These are phyloP conservation scores for Psittacula derbiana DNA, from an alignment of 2,797 vertebrate species.

Conservation along the genomic window DNA sequence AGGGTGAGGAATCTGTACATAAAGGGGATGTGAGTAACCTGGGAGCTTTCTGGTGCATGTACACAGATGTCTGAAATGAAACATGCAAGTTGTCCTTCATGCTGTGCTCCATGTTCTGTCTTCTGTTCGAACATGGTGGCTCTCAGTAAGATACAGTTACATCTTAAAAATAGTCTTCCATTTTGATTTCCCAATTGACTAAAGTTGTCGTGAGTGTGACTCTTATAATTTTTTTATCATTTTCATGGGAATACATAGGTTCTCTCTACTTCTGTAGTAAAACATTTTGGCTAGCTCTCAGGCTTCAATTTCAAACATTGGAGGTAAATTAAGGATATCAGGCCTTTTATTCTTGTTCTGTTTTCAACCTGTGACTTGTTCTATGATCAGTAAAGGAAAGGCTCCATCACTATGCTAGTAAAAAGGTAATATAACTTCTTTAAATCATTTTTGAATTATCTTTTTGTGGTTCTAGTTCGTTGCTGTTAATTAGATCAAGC, in stretches of 20 bases:
- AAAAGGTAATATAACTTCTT: slow-evolving; percentile 33
- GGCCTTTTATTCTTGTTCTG: neutral
- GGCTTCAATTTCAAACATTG: neutral
- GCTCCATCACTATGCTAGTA: neutral
- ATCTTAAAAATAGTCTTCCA: neutral
- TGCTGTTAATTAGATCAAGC: slow-evolving; percentile 68
- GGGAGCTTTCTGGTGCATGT: neutral
- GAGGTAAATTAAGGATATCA: neutral
- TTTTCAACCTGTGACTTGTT: neutral
- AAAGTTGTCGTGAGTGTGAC: neutral
- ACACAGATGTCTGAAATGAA: neutral
- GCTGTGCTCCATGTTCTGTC: neutral
- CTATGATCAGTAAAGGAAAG: slow-evolving; percentile 21
- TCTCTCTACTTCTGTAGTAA: neutral
- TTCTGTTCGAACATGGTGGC: neutral
- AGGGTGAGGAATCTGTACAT: neutral
- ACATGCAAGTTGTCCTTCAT: neutral
- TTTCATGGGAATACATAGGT: neutral
- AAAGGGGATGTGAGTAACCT: neutral
- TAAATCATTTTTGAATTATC: slow-evolving; percentile 55
- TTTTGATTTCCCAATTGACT: neutral
- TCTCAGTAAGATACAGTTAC: neutral
- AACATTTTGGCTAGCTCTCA: neutral
- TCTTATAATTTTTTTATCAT: neutral
- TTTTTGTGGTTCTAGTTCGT: slow-evolving; percentile 23